Conservation (phyloP, 2,888 invertebrate species). For the Hedya salicella region DNA sequence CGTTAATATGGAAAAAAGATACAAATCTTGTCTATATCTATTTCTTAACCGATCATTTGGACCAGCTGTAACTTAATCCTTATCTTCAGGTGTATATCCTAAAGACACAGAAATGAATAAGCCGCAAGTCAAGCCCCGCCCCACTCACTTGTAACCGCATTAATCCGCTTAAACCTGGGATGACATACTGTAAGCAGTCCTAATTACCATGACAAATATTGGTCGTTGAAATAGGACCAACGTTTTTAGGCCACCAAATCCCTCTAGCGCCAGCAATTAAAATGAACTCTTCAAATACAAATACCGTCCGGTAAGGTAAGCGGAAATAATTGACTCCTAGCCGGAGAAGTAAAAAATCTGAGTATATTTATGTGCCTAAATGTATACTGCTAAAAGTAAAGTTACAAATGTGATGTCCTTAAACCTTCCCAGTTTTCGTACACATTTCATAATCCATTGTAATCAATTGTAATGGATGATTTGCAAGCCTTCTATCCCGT, state of each 20-base stretch:
- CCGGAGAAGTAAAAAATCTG: neutral
- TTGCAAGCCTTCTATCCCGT: neutral
- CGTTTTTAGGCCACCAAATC: neutral
- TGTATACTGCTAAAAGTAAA: neutral
- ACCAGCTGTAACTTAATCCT: neutral
- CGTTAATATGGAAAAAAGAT: too few relatives aligned
- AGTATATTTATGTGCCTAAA: neutral
- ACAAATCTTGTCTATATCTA: too few relatives aligned
- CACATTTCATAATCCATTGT: neutral
- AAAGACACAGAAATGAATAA: neutral
- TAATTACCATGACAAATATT: slow-evolving; percentile 16
- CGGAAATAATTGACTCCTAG: neutral
- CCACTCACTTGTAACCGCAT: neutral
- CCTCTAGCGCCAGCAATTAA: neutral
- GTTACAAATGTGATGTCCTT: too few relatives aligned
- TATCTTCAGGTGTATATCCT: neutral
- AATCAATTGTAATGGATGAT: too few relatives aligned
- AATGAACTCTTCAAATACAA: neutral
- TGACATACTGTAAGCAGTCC: slow-evolving; percentile 3
- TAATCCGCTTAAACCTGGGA: neutral
- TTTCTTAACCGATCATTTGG: too few relatives aligned
- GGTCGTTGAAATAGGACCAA: neutral
- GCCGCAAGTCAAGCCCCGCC: neutral
- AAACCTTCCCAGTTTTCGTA: too few relatives aligned
- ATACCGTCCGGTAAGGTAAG: too few relatives aligned